Evolutionary conservation across 2,888 invertebrate species (phyloP).

Genomic region (Syrphus vitripennis): DNA sequence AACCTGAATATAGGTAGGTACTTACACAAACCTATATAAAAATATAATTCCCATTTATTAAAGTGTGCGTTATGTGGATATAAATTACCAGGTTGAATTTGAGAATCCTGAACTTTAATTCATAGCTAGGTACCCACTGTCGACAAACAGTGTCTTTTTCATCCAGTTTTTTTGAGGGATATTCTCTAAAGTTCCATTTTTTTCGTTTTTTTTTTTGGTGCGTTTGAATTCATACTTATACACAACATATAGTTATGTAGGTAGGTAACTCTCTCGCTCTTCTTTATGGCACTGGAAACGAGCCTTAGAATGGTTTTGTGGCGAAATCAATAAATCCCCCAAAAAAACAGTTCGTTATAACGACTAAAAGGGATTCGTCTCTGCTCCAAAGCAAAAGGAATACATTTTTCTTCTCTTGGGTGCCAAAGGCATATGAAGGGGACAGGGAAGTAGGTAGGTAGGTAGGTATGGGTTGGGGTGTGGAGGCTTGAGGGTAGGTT

Average conservation of each 20-base stretch:
- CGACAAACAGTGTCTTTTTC: neutral
- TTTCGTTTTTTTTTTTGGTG: slow-evolving; percentile 3
- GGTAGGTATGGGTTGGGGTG: neutral
- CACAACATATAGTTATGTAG: slow-evolving; percentile 24
- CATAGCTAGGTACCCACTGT: slow-evolving; percentile 30
- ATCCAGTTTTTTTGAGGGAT: neutral
- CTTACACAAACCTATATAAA: neutral
- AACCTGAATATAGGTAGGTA: slow-evolving; percentile 3
- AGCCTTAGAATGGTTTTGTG: slow-evolving; percentile 67
- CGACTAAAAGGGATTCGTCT: slow-evolving; percentile 69
- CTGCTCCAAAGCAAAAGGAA: slow-evolving; percentile 56
- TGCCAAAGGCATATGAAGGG: neutral
- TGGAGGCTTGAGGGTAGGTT: slow-evolving; percentile 12
- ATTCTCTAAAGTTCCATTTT: slow-evolving; percentile 19
- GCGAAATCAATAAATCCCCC: slow-evolving; percentile 70
- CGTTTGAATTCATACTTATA: slow-evolving; percentile 20
- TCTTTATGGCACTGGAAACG: slow-evolving; percentile 61
- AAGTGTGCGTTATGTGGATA: slow-evolving; percentile 39
- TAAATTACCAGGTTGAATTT: slow-evolving; percentile 62
- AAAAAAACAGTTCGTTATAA: slow-evolving; percentile 67
- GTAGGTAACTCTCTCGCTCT: neutral
- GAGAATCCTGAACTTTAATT: slow-evolving; percentile 54
- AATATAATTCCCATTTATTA: slow-evolving; percentile 11
- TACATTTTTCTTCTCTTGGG: slow-evolving; percentile 55
- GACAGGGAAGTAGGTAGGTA: neutral